These are phyloP conservation scores for Daubentonia madagascariensis DNA, from an alignment of 2,113 vertebrate species.

Conservation along the genomic window DNA sequence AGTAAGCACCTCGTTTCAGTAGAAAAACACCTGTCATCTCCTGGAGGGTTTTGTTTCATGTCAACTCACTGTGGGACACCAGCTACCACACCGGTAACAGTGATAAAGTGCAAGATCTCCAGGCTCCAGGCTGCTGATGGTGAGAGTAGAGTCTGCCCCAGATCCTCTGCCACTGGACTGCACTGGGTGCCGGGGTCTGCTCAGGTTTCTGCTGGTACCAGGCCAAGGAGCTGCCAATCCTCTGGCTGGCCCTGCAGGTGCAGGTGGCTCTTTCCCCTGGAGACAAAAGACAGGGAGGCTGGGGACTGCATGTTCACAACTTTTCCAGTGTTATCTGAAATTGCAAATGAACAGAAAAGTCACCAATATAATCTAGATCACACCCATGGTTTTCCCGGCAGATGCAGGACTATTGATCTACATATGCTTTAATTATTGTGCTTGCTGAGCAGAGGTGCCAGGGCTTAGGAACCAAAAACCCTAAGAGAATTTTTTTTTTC, in stretches of 20 bases:
- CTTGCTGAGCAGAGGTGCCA: too few species aligned
- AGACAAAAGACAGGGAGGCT: not conserved
- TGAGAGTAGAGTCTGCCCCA: not conserved
- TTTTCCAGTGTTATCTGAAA: not conserved
- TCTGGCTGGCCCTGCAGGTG: conserved; percentile 41
- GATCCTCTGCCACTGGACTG: not conserved
- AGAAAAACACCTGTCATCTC: too few species aligned
- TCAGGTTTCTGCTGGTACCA: conserved; percentile 72
- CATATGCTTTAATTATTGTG: fast-evolving
- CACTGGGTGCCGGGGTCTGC: not conserved
- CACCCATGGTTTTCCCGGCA: fast-evolving
- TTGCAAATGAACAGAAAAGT: not conserved
- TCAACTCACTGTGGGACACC: not conserved
- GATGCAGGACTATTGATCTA: not conserved
- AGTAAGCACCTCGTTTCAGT: not conserved
- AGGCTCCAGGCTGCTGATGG: not conserved
- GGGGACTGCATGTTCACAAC: not conserved
- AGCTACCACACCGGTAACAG: not conserved
- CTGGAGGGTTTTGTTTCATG: not conserved
- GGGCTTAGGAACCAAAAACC: fast-evolving
- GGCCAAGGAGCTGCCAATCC: not conserved
- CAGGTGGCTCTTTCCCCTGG: conserved; percentile 56
- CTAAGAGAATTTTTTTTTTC: too few species aligned
- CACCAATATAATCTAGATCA: fast-evolving
- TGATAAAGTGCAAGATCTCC: not conserved